Conservation (phyloP, 2,797 vertebrate species). For the Molossus molossus region DNA sequence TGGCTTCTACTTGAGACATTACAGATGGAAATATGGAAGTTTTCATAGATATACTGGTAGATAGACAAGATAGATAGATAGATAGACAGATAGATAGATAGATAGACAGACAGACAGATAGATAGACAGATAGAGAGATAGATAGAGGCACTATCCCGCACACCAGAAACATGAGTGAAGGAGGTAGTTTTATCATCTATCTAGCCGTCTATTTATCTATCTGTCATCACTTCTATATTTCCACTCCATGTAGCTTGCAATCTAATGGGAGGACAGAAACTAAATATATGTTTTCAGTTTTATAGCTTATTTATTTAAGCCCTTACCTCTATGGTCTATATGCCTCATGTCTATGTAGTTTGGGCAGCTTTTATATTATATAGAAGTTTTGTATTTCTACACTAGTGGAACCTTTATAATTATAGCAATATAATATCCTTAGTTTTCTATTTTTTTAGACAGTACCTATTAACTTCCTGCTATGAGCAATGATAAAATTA, state of each 20-base stretch:
- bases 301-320: constrained; percentile 1
- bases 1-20: neutral
- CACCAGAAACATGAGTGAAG: neutral
- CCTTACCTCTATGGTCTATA: constrained; percentile 21
- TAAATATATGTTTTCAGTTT: constrained; percentile 28
- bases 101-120: neutral
- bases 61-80: neutral
- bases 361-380: neutral
- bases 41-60: neutral
- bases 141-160: neutral
- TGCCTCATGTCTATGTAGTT: neutral
- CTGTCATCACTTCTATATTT: neutral
- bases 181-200: neutral
- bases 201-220: neutral
- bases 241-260: neutral
- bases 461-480: constrained; percentile 63
- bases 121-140: no score
- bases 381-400: constrained; percentile 14
- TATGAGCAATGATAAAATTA: constrained; percentile 68
- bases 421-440: constrained; percentile 45
- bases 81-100: neutral
- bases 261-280: neutral
- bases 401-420: constrained; percentile 52
- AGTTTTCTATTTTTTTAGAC: constrained; percentile 61
- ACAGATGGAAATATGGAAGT: neutral